Evolutionary conservation across 2,113 vertebrate genomes (phyloP).

Genomic region (Microcebus tavaratra): DNA sequence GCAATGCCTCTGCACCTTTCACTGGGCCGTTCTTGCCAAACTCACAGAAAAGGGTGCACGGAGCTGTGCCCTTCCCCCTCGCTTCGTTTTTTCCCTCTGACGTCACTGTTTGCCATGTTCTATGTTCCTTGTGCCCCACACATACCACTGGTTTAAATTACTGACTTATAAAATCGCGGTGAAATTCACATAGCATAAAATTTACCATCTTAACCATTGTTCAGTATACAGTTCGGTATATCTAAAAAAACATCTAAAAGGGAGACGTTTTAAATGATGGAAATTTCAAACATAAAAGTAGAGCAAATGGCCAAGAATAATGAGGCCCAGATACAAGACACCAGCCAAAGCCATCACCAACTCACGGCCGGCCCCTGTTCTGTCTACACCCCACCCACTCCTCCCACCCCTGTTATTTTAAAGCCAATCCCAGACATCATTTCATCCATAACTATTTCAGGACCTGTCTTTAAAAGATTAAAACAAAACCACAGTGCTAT

Average conservation of each 20-base stretch:
- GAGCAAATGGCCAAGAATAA: background rate
- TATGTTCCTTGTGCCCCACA: background rate
- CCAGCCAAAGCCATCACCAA: accelerated
- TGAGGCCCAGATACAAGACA: background rate
- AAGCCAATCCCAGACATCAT: background rate
- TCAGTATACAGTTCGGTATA: background rate
- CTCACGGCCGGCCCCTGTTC: accelerated
- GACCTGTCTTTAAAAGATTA: background rate
- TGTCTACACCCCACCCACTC: accelerated
- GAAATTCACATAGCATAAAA: background rate
- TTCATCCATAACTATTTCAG: background rate
- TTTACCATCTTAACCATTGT: background rate
- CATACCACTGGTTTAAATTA: background rate
- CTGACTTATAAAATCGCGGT: background rate
- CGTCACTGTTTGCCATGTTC: background rate
- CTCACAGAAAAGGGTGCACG: background rate
- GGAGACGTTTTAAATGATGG: background rate
- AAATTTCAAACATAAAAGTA: background rate
- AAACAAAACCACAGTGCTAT: too few species aligned
- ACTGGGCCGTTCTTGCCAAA: background rate
- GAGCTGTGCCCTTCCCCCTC: background rate
- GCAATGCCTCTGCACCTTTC: accelerated
- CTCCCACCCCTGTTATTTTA: background rate
- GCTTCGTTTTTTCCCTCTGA: too few species aligned
- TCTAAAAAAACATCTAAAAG: background rate